These are phyloP conservation scores for Denticeps clupeoides DNA, from an alignment of 2,797 vertebrate species.

Conservation along the genomic window DNA sequence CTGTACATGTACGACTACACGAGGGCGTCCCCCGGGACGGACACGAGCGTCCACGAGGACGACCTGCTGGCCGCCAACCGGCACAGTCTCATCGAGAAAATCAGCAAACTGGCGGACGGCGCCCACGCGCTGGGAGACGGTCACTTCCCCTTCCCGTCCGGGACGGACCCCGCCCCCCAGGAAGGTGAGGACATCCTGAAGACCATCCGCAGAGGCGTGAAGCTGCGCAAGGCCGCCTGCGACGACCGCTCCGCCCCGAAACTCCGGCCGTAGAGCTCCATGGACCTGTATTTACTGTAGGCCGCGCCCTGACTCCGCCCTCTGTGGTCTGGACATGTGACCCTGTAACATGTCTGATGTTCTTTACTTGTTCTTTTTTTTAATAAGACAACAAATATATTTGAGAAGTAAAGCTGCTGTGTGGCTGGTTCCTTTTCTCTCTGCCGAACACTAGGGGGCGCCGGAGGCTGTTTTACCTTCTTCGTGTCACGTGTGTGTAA, in stretches of 20 bases:
- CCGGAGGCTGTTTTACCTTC: no score
- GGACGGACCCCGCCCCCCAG: constrained; percentile 36
- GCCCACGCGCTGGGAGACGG: constrained; percentile 86
- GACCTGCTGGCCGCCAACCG: constrained; percentile 85
- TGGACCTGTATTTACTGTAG: no score
- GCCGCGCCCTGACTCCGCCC: no score
- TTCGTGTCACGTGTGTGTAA: no score
- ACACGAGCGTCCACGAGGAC: no score
- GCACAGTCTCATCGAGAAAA: constrained; percentile 95
- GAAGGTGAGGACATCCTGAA: constrained; percentile 80
- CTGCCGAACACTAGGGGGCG: no score
- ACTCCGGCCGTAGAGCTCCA: constrained; percentile 55
- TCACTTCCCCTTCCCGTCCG: constrained; percentile 77
- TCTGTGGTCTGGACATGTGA: no score
- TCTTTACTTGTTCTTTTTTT: not conserved
- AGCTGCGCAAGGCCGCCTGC: constrained; percentile 81
- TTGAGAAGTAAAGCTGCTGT: not conserved
- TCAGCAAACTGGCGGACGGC: constrained; percentile 86
- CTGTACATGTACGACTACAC: constrained; percentile 69
- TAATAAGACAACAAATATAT: constrained; percentile 1
- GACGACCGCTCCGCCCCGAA: constrained; percentile 87
- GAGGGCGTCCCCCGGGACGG: constrained; percentile 76
- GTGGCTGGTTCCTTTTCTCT: not conserved
- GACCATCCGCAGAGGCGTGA: constrained; percentile 85
- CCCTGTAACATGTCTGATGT: constrained; percentile 1